A percentile compares a stretch with the other conserved stretches of the same genome.
phyloP scores from a whole-genome alignment of 2,113 vertebrate species.

The Alosa alosa region DNA sequence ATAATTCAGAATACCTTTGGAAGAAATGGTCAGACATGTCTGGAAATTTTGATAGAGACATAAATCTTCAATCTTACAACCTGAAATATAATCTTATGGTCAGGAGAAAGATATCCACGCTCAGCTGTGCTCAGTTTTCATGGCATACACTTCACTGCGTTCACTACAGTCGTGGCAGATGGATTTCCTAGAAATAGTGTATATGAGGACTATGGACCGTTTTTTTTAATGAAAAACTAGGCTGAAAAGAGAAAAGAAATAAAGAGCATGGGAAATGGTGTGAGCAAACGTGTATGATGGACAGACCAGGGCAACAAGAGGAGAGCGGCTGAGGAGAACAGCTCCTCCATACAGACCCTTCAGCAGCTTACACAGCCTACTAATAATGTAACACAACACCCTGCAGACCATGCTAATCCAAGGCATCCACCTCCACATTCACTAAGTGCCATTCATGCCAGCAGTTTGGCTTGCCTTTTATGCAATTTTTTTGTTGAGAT shows the following conservation, averaged over 20 bases:
- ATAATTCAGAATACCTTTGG: not conserved
- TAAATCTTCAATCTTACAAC: not conserved
- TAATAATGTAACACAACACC: not conserved
- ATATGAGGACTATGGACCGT: not conserved
- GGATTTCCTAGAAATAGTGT: not conserved
- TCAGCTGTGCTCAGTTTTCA: not conserved
- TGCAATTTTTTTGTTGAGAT: not conserved
- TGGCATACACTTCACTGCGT: not conserved
- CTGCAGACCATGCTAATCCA: not conserved
- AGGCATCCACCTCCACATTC: not conserved
- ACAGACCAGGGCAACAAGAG: not conserved
- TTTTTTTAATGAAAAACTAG: not conserved
- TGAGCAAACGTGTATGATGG: not conserved
- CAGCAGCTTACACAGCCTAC: not conserved
- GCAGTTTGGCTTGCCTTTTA: not conserved
- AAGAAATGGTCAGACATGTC: not conserved
- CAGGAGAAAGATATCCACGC: not conserved
- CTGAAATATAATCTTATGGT: not conserved
- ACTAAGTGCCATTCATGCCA: not conserved
- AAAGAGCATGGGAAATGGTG: not conserved
- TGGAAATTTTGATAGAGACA: not conserved
- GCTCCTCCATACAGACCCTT: too few relatives aligned
- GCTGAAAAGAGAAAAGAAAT: not conserved
- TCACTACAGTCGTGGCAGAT: too few relatives aligned
- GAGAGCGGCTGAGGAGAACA: not conserved